phyloP scores from a whole-genome alignment of 2,888 invertebrate genomes.

The Chymomyza amoena region DNA sequence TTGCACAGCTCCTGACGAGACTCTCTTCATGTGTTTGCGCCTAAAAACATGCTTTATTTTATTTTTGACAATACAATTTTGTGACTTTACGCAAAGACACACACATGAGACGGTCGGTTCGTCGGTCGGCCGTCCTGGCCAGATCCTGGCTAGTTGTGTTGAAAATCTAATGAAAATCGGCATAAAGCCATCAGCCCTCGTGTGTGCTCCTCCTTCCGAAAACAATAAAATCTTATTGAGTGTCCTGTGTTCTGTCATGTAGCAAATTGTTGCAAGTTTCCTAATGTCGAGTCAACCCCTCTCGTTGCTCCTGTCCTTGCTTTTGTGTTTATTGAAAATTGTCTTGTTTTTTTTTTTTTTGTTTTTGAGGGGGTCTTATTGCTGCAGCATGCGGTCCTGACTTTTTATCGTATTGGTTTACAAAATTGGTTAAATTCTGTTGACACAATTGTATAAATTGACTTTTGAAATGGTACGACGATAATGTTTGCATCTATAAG shows the following conservation, averaged over 20 bases:
- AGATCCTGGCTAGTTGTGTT: constrained; percentile 27
- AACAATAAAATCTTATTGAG: constrained; percentile 68
- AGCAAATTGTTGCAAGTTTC: constrained; percentile 31
- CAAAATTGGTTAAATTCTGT: constrained; percentile 67
- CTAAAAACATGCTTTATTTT: constrained; percentile 69
- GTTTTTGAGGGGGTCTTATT: not conserved
- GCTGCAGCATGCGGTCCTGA: not conserved
- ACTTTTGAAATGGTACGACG: constrained; percentile 57
- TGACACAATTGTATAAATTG: constrained; percentile 69
- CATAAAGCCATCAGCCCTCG: not conserved
- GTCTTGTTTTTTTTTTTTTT: constrained; percentile 55
- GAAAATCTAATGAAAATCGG: constrained; percentile 64
- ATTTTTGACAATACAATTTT: constrained; percentile 72
- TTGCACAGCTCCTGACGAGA: constrained; percentile 2
- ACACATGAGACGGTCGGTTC: not conserved
- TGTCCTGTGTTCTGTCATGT: constrained; percentile 37
- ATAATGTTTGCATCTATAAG: constrained; percentile 35
- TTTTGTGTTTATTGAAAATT: constrained; percentile 59
- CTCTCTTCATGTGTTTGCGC: constrained; percentile 29
- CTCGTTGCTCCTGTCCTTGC: constrained; percentile 34
- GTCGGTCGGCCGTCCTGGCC: not conserved
- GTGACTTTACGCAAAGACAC: constrained; percentile 55
- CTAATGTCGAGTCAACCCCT: not conserved
- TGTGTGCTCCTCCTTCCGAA: constrained; percentile 7
- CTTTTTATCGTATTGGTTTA: constrained; percentile 58